Percentiles rank a stretch among this genome's conserved stretches.
phyloP scores from a whole-genome alignment of 1,140 invertebrate species.

The Harpegnathos saltator region DNA sequence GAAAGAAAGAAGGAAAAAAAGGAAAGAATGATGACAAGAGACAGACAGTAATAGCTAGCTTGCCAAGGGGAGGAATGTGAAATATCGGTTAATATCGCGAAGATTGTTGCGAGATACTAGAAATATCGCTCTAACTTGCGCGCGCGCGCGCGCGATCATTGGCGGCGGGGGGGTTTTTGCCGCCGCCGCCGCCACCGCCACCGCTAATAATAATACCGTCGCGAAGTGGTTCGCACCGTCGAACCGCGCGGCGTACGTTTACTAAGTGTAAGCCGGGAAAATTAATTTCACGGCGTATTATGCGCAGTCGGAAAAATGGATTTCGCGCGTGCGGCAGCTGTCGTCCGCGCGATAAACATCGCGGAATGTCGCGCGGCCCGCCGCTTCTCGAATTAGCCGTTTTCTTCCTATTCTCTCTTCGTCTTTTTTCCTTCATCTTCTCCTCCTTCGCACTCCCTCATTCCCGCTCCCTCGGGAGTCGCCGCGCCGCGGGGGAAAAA shows the following conservation, averaged over 20 bases:
- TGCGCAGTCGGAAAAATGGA: background rate
- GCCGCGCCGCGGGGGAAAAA: conserved; percentile 13
- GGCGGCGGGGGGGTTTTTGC: conserved; percentile 14
- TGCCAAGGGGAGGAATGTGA: conserved; percentile 7
- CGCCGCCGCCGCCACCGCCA: background rate
- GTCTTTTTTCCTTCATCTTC: background rate
- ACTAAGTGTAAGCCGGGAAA: conserved; percentile 44
- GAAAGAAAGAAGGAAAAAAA: no score
- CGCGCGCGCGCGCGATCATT: background rate
- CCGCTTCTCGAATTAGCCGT: conserved; percentile 22
- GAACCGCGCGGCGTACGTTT: conserved; percentile 15
- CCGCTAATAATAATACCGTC: conserved; percentile 51
- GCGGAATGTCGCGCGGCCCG: conserved; percentile 7
- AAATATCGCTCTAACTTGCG: no score
- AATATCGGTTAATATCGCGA: conserved; percentile 30
- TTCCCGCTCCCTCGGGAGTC: no score
- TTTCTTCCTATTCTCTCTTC: background rate
- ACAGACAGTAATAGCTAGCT: conserved; percentile 7
- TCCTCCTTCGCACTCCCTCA: background rate
- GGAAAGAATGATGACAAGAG: background rate
- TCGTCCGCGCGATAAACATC: conserved; percentile 35
- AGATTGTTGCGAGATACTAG: conserved; percentile 38
- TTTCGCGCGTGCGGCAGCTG: conserved; percentile 27
- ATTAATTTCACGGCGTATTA: conserved; percentile 56
- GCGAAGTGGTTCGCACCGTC: conserved; percentile 13